phyloP scores from a whole-genome alignment of 1,140 invertebrate species.

The Drosophila asahinai region DNA sequence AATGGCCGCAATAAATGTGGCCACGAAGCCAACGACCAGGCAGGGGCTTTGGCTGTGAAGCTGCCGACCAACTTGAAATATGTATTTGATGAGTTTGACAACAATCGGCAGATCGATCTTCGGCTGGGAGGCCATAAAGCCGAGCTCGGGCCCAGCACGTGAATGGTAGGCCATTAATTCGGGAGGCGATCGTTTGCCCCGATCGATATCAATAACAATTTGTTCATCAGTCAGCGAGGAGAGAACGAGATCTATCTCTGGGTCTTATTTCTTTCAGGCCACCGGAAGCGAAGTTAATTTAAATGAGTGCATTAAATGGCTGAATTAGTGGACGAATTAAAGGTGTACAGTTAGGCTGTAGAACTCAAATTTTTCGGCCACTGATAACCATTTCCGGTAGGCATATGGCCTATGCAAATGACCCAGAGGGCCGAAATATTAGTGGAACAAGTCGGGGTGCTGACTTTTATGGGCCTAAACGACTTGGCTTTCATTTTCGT shows the following conservation, averaged over 20 bases:
- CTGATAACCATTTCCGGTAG: conserved; percentile 28
- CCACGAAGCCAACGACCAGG: conserved; percentile 51
- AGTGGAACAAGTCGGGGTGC: conserved; percentile 13
- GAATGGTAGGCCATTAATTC: conserved; percentile 66
- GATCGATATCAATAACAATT: conserved; percentile 78
- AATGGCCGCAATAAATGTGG: conserved; percentile 63
- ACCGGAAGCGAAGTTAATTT: conserved; percentile 60
- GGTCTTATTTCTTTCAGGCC: conserved; percentile 10
- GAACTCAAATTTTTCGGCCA: conserved; percentile 23
- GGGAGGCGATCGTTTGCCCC: conserved; percentile 70
- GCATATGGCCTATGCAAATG: conserved; percentile 28
- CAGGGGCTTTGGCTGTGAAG: conserved; percentile 53
- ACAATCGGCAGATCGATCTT: conserved; percentile 77
- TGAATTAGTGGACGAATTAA: conserved; percentile 45
- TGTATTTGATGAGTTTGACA: conserved; percentile 80
- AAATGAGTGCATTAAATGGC: conserved; percentile 48
- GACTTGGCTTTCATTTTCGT: conserved; percentile 71
- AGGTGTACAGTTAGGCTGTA: conserved; percentile 43
- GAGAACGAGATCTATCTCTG: not conserved
- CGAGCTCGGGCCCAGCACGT: conserved; percentile 38
- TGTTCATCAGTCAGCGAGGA: conserved; percentile 40
- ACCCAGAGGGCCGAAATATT: conserved; percentile 38
- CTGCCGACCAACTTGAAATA: conserved; percentile 63
- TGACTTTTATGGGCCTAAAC: conserved; percentile 52
- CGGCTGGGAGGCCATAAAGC: conserved; percentile 63